Evolutionary conservation across 2,797 vertebrate species (phyloP), one percentile per base, ranked within the genome.

Genomic region (Falco novaeseelandiae): DNA sequence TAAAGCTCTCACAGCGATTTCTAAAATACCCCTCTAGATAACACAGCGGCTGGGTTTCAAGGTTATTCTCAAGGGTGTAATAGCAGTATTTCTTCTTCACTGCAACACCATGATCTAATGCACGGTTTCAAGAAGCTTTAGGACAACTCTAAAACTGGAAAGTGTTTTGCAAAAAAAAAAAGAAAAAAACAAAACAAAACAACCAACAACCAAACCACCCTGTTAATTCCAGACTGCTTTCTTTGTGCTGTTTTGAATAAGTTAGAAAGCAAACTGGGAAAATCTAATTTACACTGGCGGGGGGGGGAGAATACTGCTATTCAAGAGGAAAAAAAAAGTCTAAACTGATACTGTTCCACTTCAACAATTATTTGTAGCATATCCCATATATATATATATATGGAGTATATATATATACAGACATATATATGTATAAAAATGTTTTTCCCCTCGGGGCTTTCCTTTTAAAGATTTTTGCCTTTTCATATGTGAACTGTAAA

Each of bases 401-500:
- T 27, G 27, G 34, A 38, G 38, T 38, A 38, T 62, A 36, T 90
- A 76, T 83, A 61, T 34, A 87, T 21, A 81, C 5, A 44, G 5
- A 46, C 44, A 65, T 32, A 72, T 52, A 78, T 65, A 72, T 87
- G 83, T 87, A 48, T 14, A 44, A 10, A 91, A 80, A 90, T 92
- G 81, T 85, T 97, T 96, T 96, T 85, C 70, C 91, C 77, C 67
- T 88, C 0, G 5, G 83, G 94, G 91, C 87, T 95, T 93, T 97
- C 91, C 90, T 97, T 97, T 97, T 96, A 96, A 97, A 97, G 96
- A 88, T 97, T 98, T 97, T 98, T 95, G 95, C 97, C 95, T 95
- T 97, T 97, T 98, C 97, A 96, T 96, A 97, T 98, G 95, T 97
- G 97, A 98, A 97, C 97, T 97, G 95, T 98, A 98, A 98, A 98